Conservation (phyloP, 37 sponge, comb jelly and placozoan species). For the Axinella damicornis region DNA sequence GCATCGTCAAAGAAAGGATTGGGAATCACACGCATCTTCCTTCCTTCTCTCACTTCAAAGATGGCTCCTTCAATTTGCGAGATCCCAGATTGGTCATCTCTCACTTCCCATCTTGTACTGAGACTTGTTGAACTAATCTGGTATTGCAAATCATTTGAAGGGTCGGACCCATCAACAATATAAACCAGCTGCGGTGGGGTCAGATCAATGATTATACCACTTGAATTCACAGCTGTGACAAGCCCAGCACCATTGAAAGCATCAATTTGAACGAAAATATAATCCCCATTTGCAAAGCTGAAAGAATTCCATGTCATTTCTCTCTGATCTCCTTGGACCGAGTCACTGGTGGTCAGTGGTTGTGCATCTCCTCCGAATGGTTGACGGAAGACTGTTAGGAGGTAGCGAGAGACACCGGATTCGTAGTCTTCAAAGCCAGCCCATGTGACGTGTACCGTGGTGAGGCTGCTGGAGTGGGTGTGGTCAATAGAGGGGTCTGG, state of each 20-base stretch:
- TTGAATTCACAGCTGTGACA: constrained; percentile 24
- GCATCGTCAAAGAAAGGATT: background rate
- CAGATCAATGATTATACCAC: constrained; percentile 55
- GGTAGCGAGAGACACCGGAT: constrained; percentile 74
- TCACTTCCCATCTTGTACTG: constrained; percentile 42
- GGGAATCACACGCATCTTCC: constrained; percentile 32
- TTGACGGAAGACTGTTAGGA: constrained; percentile 27
- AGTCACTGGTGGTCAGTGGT: background rate
- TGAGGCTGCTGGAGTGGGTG: constrained; percentile 54
- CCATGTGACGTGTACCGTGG: constrained; percentile 64
- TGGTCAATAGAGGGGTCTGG: constrained; percentile 1
- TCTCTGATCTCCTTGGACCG: background rate
- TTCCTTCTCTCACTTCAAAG: constrained; percentile 55
- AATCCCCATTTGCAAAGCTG: constrained; percentile 62
- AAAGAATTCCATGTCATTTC: constrained; percentile 33
- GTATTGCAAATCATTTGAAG: constrained; percentile 24
- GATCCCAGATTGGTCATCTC: constrained; percentile 66
- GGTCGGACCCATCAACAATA: constrained; percentile 45
- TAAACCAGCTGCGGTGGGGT: constrained; percentile 63
- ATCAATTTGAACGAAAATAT: constrained; percentile 34
- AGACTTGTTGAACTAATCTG: constrained; percentile 12
- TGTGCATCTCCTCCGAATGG: background rate
- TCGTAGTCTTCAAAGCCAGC: constrained; percentile 67
- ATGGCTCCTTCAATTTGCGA: constrained; percentile 27
- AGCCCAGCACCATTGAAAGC: constrained; percentile 74